A percentile compares a stretch with the other conserved stretches of the same genome.
These are phyloP conservation scores for Balearica regulorum DNA, from an alignment of 2,797 vertebrate genomes.

Conservation along the genomic window DNA sequence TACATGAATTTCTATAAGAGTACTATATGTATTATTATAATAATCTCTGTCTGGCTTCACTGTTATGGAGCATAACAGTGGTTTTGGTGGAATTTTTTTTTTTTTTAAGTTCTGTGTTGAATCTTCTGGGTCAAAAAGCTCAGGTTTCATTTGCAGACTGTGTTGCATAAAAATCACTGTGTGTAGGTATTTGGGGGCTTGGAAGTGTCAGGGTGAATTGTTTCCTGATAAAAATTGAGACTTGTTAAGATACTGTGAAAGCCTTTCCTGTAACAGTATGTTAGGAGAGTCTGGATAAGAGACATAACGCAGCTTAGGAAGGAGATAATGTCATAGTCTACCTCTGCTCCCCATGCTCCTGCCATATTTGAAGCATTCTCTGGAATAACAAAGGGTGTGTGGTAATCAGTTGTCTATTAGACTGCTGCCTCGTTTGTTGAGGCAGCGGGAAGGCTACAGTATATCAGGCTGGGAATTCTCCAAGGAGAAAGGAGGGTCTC, in stretches of 20 bases:
- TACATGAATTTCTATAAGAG: background rate
- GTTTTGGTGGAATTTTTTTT: background rate
- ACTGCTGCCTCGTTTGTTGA: background rate
- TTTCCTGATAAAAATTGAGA: background rate
- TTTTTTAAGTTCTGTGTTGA: background rate
- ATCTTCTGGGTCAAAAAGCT: background rate
- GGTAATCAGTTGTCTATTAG: background rate
- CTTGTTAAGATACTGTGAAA: background rate
- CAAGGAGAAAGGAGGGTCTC: background rate
- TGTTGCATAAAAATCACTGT: background rate
- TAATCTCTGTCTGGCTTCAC: background rate
- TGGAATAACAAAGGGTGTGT: background rate
- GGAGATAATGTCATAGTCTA: background rate
- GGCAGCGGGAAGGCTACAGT: background rate
- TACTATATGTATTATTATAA: background rate
- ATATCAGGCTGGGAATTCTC: background rate
- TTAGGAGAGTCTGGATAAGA: background rate
- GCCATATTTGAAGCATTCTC: background rate
- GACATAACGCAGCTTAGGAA: background rate
- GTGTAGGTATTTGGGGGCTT: background rate
- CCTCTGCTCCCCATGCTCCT: background rate
- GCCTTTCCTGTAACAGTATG: background rate
- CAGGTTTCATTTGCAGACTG: background rate
- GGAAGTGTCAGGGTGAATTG: background rate
- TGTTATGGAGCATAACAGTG: background rate